phyloP scores from a whole-genome alignment of 2,797 vertebrate species.

The Sparus aurata region DNA sequence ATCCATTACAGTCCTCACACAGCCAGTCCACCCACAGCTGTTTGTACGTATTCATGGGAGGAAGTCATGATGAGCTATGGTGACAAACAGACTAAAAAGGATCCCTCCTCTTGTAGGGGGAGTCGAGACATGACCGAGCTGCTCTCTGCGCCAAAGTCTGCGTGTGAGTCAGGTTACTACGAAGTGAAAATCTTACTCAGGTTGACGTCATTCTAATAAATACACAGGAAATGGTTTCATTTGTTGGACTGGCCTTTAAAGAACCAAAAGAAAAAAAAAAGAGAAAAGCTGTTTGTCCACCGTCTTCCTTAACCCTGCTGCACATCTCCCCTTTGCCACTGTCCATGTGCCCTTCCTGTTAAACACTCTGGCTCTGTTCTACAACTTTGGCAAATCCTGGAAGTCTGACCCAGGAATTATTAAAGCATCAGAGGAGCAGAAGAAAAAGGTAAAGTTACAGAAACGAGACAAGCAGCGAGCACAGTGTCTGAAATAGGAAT shows the following conservation, averaged over 20 bases:
- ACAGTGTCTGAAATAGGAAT: not conserved
- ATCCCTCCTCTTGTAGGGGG: not conserved
- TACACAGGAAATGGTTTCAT: not conserved
- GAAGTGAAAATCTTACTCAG: not conserved
- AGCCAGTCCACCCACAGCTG: constrained; percentile 19
- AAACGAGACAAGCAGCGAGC: not conserved
- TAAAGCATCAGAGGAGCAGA: constrained; percentile 99
- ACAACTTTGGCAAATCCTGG: constrained; percentile 99
- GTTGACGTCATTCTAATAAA: not conserved
- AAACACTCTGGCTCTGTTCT: constrained; percentile 96
- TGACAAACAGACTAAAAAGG: constrained; percentile 2
- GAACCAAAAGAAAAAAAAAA: not conserved
- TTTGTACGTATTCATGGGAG: not conserved
- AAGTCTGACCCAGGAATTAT: constrained; percentile 99
- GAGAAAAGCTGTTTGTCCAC: not conserved
- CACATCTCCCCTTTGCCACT: constrained; percentile 96
- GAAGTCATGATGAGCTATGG: constrained; percentile 23
- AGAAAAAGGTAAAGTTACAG: constrained; percentile 93
- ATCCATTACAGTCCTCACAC: not conserved
- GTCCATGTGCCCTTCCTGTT: constrained; percentile 97
- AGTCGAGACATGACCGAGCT: not conserved
- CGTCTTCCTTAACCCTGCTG: constrained; percentile 87
- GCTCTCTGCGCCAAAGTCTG: constrained; percentile 5
- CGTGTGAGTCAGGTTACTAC: not conserved
- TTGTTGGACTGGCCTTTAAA: not conserved